Evolutionary conservation across 2,113 vertebrate species (phyloP).

Genomic region (Oxygymnocypris stewartii): DNA sequence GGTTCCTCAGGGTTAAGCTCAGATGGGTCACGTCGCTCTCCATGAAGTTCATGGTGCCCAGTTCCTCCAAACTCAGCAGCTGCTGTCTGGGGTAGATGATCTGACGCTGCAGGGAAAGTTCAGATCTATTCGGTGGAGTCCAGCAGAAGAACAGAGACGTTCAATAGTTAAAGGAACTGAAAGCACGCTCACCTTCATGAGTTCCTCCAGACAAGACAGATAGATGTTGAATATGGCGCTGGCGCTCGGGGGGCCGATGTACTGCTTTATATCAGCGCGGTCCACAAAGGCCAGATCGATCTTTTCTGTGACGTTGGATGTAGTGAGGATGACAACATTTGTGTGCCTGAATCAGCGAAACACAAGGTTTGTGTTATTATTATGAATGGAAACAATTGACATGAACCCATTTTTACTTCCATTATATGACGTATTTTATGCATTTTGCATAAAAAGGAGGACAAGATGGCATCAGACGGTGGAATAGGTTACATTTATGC

Average conservation of each 20-base stretch:
- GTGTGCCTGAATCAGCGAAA: constrained; percentile 78
- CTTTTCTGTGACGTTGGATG: constrained; percentile 95
- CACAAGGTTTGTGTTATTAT: background rate
- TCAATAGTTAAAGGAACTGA: background rate
- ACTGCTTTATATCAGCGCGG: constrained; percentile 96
- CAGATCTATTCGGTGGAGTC: background rate
- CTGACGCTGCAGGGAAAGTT: constrained; percentile 79
- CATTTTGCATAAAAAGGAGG: background rate
- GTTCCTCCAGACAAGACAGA: constrained; percentile 91
- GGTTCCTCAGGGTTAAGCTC: constrained; percentile 84
- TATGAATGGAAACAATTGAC: background rate
- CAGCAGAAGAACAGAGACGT: background rate
- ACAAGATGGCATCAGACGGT: background rate
- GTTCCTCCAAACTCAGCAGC: constrained; percentile 88
- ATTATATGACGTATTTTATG: background rate
- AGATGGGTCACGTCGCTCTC: constrained; percentile 87
- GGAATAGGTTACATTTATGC: background rate
- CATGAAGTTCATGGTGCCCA: constrained; percentile 87
- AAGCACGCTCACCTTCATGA: constrained; percentile 88
- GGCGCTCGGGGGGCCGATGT: constrained; percentile 87
- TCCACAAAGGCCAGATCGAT: constrained; percentile 97
- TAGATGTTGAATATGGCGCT: constrained; percentile 95
- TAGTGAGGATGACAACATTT: constrained; percentile 97
- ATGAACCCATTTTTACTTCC: background rate
- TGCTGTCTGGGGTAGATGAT: constrained; percentile 93